These are phyloP conservation scores for Epizoanthus illoricatus DNA, from an alignment of 92 coral and sea anemone species.

Conservation along the genomic window DNA sequence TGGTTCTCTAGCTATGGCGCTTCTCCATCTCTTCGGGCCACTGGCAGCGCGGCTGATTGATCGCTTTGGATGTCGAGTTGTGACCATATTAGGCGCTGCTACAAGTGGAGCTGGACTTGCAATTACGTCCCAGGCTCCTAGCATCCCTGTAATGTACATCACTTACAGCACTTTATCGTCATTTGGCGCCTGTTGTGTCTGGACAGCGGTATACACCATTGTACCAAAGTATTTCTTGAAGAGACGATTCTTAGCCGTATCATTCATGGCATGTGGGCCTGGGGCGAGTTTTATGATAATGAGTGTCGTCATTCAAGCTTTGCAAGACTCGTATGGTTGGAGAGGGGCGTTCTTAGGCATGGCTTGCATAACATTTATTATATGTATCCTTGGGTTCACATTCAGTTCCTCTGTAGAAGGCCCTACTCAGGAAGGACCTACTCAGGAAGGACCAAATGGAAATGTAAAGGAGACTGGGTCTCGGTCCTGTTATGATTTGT, in stretches of 20 bases:
- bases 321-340: neutral
- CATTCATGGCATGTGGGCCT: neutral
- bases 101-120: slow-evolving; percentile 19
- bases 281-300: neutral
- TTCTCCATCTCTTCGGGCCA: slow-evolving; percentile 14
- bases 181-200: slow-evolving; percentile 1
- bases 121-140: slow-evolving; percentile 23
- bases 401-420: neutral
- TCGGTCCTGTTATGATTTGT: neutral
- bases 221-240: neutral
- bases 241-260: neutral
- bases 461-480: neutral
- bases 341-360: neutral
- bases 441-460: neutral
- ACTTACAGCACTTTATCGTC: slow-evolving; percentile 9
- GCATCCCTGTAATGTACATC: slow-evolving; percentile 19
- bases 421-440: neutral
- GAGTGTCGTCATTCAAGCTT: neutral
- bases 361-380: neutral
- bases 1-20: slow-evolving; percentile 18
- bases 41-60: slow-evolving; percentile 28
- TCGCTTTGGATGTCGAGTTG: slow-evolving; percentile 34
- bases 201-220: neutral
- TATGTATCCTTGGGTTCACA: neutral
- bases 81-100: slow-evolving; percentile 27